A percentile compares a stretch with the other conserved stretches of the same genome.
These are phyloP conservation scores for Ophioninae sp. DNA, from an alignment of 2,888 invertebrate genomes.

Conservation along the genomic window DNA sequence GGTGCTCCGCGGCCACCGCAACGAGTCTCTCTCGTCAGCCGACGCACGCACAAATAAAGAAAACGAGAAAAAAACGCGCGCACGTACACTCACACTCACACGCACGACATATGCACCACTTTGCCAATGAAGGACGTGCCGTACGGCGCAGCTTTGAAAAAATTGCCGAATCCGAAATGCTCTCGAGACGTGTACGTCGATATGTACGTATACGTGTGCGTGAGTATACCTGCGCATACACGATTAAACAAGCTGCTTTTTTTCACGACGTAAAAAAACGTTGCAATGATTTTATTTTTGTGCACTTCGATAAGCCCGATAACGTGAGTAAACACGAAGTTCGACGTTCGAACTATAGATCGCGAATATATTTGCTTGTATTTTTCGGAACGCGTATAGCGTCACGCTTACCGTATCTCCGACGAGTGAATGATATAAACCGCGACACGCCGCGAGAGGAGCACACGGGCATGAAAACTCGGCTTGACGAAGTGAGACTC, in stretches of 20 bases:
- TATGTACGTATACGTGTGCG: not conserved
- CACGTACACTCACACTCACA: slow-evolving; percentile 67
- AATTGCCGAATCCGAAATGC: slow-evolving; percentile 64
- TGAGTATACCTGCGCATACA: not conserved
- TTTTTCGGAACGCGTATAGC: slow-evolving; percentile 12
- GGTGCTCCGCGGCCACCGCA: slow-evolving; percentile 60
- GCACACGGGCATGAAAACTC: slow-evolving; percentile 78
- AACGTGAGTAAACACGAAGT: slow-evolving; percentile 14
- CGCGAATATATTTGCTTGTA: slow-evolving; percentile 16
- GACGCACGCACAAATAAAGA: slow-evolving; percentile 64
- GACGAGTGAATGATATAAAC: slow-evolving; percentile 44
- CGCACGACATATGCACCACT: slow-evolving; percentile 74
- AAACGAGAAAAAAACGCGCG: slow-evolving; percentile 63
- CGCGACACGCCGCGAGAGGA: slow-evolving; percentile 67
- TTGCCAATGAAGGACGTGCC: slow-evolving; percentile 76
- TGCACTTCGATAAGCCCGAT: slow-evolving; percentile 14
- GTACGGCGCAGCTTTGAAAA: slow-evolving; percentile 75
- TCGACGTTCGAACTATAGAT: slow-evolving; percentile 1
- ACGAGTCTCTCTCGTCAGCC: slow-evolving; percentile 65
- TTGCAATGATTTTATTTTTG: not conserved
- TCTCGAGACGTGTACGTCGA: not conserved
- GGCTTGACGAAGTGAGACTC: slow-evolving; percentile 74
- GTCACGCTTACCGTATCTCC: slow-evolving; percentile 32
- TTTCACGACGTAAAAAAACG: slow-evolving; percentile 2
- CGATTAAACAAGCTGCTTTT: not conserved